A percentile compares a stretch with the other conserved stretches of the same genome.
Conservation (phyloP, 1,140 invertebrate species). For the Cryptotermes secundus region DNA sequence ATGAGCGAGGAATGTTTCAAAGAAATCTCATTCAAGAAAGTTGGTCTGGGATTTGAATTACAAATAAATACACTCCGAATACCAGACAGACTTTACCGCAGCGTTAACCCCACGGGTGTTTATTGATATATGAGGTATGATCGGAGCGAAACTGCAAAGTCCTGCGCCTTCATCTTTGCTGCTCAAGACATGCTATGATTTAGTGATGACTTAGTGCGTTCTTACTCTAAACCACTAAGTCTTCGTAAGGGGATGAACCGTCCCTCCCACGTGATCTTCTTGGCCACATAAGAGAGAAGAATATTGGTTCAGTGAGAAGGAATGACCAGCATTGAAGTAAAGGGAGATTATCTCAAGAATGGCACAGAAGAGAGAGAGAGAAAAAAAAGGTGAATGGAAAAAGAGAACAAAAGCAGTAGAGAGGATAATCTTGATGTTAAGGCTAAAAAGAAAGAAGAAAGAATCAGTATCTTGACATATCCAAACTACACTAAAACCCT, state of each 20-base stretch:
- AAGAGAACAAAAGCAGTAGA: not conserved
- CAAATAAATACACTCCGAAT: no score
- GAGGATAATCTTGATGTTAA: not conserved
- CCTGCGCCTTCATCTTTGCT: no score
- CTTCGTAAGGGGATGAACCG: not conserved
- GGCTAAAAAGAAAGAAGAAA: no score
- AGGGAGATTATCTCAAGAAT: not conserved
- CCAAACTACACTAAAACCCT: not conserved
- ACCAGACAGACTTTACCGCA: no score
- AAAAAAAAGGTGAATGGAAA: not conserved
- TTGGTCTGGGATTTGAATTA: no score
- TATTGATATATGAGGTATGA: no score
- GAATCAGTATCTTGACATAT: not conserved
- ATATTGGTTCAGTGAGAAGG: not conserved
- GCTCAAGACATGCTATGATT: no score
- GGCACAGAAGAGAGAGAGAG: not conserved
- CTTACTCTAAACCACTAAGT: not conserved
- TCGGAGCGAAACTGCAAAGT: no score
- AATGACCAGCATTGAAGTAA: not conserved
- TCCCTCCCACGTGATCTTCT: not conserved
- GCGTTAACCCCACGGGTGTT: no score
- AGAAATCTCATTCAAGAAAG: no score
- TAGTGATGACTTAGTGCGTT: not conserved
- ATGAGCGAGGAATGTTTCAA: no score
- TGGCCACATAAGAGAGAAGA: not conserved